Evolutionary conservation across 2,113 vertebrate species (phyloP), one percentile per base, ranked within the genome.

Genomic region (Rhea americana): DNA sequence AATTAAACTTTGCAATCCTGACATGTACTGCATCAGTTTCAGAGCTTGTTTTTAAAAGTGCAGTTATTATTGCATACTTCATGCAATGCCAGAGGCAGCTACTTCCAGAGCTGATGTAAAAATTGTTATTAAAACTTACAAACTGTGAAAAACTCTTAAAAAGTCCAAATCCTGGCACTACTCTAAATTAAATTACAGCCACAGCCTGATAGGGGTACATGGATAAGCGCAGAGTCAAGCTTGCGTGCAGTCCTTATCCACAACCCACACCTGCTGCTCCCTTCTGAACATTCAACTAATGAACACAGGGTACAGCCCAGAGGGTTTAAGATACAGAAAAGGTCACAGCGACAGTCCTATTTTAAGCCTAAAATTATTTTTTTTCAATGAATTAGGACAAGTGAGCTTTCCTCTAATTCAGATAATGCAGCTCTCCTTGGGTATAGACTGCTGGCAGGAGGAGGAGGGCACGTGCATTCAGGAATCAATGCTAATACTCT

Each of bases 251-350:
- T 11, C 80, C 93, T 93, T 89, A 93, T 91, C 92, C 94, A 47
- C 84, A 85, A 9, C 91, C 67, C 78, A 59, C 95, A 94, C 85
- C 95, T 94, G 93, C 93, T 86, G 93, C 94, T 95, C 66, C 94
- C 79, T 50, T n/a, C 92, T 25, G 37, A 0, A 63, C 50, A 80
- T 48, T 63, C 10, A 61, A 50, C 91, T 88, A 82, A 84, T 32
- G 94, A 91, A 89, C 89, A 51, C 53, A 7, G 37, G 2, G 79
- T 22, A 70, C 72, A 79, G 90, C 85, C 73, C 85, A 51, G 77
- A 68, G 93, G 62, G 65, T 19, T 73, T 7, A 9, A 71, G 93
- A 94, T 87, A 95, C 3, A 39, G 85, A 63, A 77, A 67, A 94
- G 93, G 96, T 93, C 91, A 93, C 79, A 56, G 82, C 7, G 94